phyloP scores from a whole-genome alignment of 1,140 invertebrate genomes.

The Amphibalanus amphitrite region DNA sequence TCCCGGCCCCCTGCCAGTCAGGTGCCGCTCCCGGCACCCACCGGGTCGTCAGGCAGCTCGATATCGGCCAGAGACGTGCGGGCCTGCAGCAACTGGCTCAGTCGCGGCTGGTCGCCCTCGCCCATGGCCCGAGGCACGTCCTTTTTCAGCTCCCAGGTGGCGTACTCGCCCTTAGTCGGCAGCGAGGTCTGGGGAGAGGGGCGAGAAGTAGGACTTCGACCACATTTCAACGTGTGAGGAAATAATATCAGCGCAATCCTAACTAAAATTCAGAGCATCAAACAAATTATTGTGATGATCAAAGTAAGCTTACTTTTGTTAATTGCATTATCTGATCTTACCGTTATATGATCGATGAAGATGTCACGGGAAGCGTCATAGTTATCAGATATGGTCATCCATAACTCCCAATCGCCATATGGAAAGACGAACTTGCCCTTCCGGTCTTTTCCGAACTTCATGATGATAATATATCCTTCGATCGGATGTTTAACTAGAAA shows the following conservation, averaged over 20 bases:
- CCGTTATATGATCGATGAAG: conserved; percentile 1
- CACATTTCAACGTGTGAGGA: background rate
- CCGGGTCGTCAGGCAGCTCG: conserved; percentile 5
- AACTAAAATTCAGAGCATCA: no score
- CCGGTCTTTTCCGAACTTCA: conserved; percentile 7
- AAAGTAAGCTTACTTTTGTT: no score
- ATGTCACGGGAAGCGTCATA: background rate
- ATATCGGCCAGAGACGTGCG: conserved; percentile 12
- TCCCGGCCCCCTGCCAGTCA: no score
- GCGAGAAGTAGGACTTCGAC: no score
- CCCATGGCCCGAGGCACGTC: conserved; percentile 10
- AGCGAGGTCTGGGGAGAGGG: conserved; percentile 4
- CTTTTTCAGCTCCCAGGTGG: conserved; percentile 6
- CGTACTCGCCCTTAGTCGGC: conserved; percentile 4
- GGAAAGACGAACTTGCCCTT: conserved; percentile 5
- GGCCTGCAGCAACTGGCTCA: conserved; percentile 13
- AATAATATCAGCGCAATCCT: background rate
- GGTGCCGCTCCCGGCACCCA: background rate
- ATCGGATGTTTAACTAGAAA: conserved; percentile 5
- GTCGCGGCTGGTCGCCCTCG: conserved; percentile 11
- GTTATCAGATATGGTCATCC: conserved; percentile 4
- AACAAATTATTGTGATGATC: no score
- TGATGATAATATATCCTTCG: background rate
- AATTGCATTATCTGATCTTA: background rate
- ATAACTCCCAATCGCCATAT: conserved; percentile 3